Conservation (phyloP, 2,797 vertebrate genomes). For the Megalops cyprinoides region DNA sequence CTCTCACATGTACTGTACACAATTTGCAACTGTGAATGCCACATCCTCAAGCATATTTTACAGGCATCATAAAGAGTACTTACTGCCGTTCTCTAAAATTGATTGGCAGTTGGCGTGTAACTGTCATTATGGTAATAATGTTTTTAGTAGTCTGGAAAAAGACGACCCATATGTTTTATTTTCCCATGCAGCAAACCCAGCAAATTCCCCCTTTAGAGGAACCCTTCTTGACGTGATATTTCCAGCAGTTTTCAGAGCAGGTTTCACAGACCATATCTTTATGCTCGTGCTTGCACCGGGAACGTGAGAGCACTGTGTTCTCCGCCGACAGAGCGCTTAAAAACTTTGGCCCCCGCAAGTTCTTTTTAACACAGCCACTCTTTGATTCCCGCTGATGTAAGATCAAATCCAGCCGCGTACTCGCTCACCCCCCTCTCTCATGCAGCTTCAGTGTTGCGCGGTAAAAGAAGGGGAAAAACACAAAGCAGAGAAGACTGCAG, state of each 20-base stretch:
- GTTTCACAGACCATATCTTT: background rate
- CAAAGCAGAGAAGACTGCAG: slow-evolving; percentile 72
- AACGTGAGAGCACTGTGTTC: background rate
- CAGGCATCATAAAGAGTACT: too few species aligned
- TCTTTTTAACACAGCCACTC: background rate
- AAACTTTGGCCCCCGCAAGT: background rate
- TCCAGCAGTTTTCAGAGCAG: background rate
- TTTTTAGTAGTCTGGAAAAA: background rate
- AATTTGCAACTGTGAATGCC: background rate
- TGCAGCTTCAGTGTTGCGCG: slow-evolving; percentile 71
- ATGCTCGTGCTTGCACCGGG: too few species aligned
- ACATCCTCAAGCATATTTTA: background rate
- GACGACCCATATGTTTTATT: background rate
- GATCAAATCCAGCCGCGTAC: slow-evolving; percentile 78
- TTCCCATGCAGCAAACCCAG: background rate
- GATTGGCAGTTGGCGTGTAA: too few species aligned
- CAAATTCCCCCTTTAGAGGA: background rate
- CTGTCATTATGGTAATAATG: too few species aligned
- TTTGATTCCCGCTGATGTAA: slow-evolving; percentile 80
- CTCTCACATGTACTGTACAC: background rate
- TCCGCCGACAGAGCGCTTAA: background rate
- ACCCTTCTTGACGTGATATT: background rate
- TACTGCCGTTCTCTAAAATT: too few species aligned
- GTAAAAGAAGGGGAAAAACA: slow-evolving; percentile 57
- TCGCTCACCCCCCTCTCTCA: slow-evolving; percentile 71